Conservation (phyloP, 2,797 vertebrate genomes). For the Geotrypetes seraphini region DNA sequence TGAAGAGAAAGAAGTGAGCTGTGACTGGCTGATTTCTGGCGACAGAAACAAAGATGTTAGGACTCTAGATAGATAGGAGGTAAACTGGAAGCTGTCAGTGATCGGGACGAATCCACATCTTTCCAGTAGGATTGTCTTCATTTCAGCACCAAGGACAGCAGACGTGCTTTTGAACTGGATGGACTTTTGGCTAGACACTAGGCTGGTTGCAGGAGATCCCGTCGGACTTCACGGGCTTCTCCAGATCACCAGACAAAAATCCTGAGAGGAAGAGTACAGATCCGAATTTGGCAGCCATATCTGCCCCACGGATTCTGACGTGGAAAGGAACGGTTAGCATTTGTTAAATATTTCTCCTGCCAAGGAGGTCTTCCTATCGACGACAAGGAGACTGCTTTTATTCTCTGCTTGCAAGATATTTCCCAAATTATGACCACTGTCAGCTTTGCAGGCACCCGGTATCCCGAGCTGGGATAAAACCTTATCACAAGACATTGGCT, state of each 20-base stretch:
- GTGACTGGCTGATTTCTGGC: no score
- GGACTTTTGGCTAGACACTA: neutral
- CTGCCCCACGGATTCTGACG: neutral
- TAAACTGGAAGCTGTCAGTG: no score
- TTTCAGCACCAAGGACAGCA: neutral
- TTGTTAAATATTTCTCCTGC: neutral
- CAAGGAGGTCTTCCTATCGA: neutral
- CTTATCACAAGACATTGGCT: conserved; percentile 6
- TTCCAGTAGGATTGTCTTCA: no score
- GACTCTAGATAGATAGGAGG: no score
- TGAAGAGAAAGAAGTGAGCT: no score
- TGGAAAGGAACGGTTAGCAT: neutral
- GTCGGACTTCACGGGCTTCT: neutral
- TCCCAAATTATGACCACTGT: no score
- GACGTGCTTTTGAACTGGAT: neutral
- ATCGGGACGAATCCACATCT: no score
- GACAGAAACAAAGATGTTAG: no score
- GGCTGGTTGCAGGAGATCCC: neutral
- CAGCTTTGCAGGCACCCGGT: conserved; percentile 1
- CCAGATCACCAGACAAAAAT: neutral
- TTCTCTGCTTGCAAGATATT: no score
- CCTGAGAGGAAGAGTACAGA: fast-evolving
- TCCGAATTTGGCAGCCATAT: neutral
- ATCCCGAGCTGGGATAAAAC: neutral
- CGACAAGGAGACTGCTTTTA: neutral